phyloP scores from a whole-genome alignment of 2,888 invertebrate species.

The Dorcus hopei region DNA sequence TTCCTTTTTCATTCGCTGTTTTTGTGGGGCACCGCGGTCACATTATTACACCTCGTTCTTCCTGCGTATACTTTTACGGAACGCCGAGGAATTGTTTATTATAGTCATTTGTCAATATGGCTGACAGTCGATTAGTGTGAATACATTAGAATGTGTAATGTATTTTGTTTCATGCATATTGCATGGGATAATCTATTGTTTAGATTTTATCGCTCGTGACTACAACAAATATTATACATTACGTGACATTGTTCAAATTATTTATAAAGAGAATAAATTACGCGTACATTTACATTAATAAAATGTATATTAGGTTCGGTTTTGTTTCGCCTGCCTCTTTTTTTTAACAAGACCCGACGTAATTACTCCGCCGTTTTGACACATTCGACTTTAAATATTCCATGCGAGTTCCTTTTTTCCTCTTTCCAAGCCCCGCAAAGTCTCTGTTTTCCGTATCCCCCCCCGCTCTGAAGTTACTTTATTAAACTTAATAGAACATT shows the following conservation, averaged over 20 bases:
- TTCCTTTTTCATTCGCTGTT: no score
- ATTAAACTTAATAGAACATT: no score
- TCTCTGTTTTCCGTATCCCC: no score
- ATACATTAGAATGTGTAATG: slow-evolving; percentile 39
- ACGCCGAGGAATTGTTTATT: slow-evolving; percentile 20
- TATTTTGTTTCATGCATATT: slow-evolving; percentile 37
- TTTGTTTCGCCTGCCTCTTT: not conserved
- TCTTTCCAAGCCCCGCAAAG: no score
- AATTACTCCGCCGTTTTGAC: not conserved
- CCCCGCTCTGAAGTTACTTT: no score
- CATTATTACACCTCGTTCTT: no score
- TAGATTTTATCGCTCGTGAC: slow-evolving; percentile 28
- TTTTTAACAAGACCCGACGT: not conserved
- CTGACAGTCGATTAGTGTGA: slow-evolving; percentile 37
- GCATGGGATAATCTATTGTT: slow-evolving; percentile 36
- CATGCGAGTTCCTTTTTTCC: no score
- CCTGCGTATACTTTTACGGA: not conserved
- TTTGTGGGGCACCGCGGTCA: no score
- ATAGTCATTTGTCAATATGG: slow-evolving; percentile 33
- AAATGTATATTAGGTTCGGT: not conserved
- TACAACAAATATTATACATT: slow-evolving; percentile 17
- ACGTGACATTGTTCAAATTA: slow-evolving; percentile 16
- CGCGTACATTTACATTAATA: not conserved
- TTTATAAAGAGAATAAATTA: slow-evolving; percentile 17
- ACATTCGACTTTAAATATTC: no score